A percentile compares a stretch with the other conserved stretches of the same genome.
These are phyloP conservation scores for Aegotheles bennettii DNA, from an alignment of 2,113 vertebrate genomes.

Conservation along the genomic window DNA sequence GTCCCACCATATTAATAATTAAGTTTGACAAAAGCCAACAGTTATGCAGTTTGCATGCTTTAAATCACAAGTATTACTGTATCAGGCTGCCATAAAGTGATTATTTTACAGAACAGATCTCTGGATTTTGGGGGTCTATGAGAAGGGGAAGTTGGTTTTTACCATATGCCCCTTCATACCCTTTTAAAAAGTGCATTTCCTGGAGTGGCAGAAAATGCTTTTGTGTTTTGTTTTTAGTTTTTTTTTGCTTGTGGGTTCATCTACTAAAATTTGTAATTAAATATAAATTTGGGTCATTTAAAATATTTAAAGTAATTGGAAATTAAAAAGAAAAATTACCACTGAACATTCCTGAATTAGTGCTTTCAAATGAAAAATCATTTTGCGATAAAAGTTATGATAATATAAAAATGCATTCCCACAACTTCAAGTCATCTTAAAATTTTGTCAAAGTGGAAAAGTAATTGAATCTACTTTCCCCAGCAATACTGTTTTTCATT, in stretches of 20 bases:
- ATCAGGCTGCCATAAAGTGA: neutral
- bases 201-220: neutral
- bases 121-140: neutral
- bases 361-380: neutral
- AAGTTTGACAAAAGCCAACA: neutral
- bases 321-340: neutral
- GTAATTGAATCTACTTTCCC: neutral
- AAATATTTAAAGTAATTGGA: neutral
- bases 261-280: neutral
- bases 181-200: neutral
- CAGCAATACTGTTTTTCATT: neutral
- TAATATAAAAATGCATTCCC: neutral
- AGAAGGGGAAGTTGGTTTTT: neutral
- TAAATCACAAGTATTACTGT: neutral
- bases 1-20: neutral
- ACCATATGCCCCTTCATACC: rapidly evolving
- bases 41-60: neutral
- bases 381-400: neutral
- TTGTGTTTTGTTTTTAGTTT: neutral
- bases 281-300: neutral
- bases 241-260: no score
- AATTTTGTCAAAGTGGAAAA: neutral
- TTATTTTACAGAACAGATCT: neutral
- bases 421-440: neutral
- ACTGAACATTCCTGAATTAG: neutral